Percentiles rank a stretch among this genome's conserved stretches.
Evolutionary conservation across 64 coral and sea anemone species (phyloP).

Genomic region (Stichodactyla helianthus): DNA sequence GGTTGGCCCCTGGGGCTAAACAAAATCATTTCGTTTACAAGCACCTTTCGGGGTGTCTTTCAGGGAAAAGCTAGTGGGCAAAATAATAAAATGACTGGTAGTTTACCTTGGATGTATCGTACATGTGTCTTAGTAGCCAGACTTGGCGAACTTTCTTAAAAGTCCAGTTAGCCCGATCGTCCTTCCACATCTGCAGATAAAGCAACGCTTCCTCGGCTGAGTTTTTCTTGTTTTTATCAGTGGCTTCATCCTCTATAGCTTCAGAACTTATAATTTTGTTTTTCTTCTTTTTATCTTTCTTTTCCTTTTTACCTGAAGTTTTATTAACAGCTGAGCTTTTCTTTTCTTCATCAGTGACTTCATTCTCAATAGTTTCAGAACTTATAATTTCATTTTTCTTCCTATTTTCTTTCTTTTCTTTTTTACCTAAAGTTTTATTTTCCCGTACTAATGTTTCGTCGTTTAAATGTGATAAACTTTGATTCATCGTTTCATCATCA

Average conservation of each 20-base stretch:
- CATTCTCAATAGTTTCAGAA: background rate
- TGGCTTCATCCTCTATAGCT: background rate
- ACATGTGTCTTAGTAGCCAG: conserved; percentile 12
- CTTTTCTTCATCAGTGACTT: background rate
- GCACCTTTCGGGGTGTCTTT: too few species aligned
- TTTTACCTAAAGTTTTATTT: background rate
- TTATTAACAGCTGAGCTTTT: background rate
- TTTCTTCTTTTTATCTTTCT: background rate
- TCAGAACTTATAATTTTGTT: background rate
- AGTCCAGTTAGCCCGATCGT: background rate
- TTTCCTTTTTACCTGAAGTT: background rate
- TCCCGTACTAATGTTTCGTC: background rate
- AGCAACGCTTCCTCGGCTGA: background rate
- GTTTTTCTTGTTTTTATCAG: background rate
- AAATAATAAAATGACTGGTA: background rate
- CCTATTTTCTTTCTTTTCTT: background rate
- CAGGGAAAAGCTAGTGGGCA: too few species aligned
- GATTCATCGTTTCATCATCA: background rate
- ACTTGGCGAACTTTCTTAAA: conserved; percentile 19
- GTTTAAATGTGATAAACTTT: background rate
- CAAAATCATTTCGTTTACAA: too few species aligned
- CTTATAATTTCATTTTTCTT: background rate
- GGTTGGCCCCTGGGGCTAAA: too few species aligned
- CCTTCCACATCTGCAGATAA: conserved; percentile 1
- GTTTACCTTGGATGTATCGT: background rate